Percentiles rank a stretch among this genome's conserved stretches.
phyloP scores from a whole-genome alignment of 2,888 invertebrate species.

The Rotaria macrura region DNA sequence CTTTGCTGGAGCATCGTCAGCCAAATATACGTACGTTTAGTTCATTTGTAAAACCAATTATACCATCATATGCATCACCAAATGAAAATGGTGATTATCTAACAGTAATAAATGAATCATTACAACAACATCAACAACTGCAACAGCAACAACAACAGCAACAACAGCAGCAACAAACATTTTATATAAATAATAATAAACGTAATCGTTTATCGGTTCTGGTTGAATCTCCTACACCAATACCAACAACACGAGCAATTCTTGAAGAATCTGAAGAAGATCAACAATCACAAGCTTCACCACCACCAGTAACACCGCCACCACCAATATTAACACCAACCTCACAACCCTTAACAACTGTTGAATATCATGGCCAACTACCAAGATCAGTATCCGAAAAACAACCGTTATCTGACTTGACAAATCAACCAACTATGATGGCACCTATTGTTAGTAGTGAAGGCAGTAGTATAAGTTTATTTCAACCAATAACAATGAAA shows the following conservation, averaged over 20 bases:
- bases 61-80: neutral
- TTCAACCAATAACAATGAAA: neutral
- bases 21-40: slow-evolving; percentile 87
- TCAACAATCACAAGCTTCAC: neutral
- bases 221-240: neutral
- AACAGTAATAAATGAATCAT: neutral
- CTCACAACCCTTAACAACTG: neutral
- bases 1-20: slow-evolving; percentile 84
- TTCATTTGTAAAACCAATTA: slow-evolving; percentile 60
- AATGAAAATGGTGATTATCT: slow-evolving; percentile 7
- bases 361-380: neutral
- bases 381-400: neutral
- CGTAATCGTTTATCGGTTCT: slow-evolving; percentile 3
- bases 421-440: neutral
- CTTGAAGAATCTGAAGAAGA: neutral
- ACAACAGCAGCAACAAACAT: neutral
- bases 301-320: too few relatives aligned
- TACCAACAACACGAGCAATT: neutral
- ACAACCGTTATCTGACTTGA: neutral
- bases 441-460: neutral
- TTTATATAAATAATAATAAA: neutral
- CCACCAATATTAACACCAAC: neutral
- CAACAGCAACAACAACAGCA: neutral
- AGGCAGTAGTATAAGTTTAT: slow-evolving; percentile 7
- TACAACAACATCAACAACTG: neutral